Conservation (phyloP, 2,797 vertebrate genomes). For the Salmo trutta region DNA sequence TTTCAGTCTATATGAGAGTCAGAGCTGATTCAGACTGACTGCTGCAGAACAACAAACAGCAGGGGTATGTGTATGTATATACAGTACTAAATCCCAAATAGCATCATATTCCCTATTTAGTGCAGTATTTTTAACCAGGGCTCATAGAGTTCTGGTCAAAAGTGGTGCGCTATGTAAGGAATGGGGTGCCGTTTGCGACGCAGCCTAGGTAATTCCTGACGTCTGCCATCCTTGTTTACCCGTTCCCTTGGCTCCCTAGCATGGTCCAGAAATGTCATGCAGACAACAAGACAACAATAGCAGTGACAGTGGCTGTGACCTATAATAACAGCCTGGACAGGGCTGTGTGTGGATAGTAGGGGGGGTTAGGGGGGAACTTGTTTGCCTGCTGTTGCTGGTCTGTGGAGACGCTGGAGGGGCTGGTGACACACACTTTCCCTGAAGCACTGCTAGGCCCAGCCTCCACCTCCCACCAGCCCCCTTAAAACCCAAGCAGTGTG, state of each 20-base stretch:
- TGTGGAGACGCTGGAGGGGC: conserved; percentile 32
- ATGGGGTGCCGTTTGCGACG: not conserved
- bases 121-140: not conserved
- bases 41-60: conserved; percentile 36
- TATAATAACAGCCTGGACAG: conserved; percentile 36
- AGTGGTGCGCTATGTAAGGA: not conserved
- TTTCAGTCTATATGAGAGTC: conserved; percentile 34
- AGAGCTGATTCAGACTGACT: conserved; percentile 35
- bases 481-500: conserved; percentile 31
- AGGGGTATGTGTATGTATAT: conserved; percentile 24
- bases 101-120: not conserved
- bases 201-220: not conserved
- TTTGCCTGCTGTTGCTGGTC: conserved; percentile 40
- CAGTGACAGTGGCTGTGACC: conserved; percentile 36
- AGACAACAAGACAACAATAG: conserved; percentile 56
- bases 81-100: not conserved
- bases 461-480: not conserved
- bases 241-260: conserved; percentile 32
- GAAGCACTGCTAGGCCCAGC: not conserved
- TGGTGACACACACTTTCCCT: conserved; percentile 21
- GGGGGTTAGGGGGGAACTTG: conserved; percentile 34
- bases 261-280: conserved; percentile 32
- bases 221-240: conserved; percentile 26
- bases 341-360: conserved; percentile 47
- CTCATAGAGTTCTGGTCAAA: not conserved